Evolutionary conservation across 35 echinoderm and acorn worm species (phyloP), one percentile per base, ranked within the genome.

Genomic region (Ophioderma brevispina): DNA sequence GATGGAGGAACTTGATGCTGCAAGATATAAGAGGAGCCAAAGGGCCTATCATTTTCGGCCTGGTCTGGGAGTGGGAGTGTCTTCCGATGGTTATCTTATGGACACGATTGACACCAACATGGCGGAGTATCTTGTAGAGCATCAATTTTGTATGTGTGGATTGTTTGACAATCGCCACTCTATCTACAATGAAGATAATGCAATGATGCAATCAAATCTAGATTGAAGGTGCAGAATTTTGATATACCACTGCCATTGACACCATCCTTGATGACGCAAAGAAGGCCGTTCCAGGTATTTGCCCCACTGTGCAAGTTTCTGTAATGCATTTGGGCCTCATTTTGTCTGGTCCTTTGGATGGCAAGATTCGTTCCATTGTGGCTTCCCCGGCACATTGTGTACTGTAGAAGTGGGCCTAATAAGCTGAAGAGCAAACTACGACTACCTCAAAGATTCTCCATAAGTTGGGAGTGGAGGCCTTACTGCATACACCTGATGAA

Each of bases 401-500:
- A 46, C 90, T 40, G 80, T 94, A 32, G 40, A 2, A 52, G 87
- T 28, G 76, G 46, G 31, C 75, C 85, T 33, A 94, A 90, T 77
- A 38, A 90, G 40, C 49, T 75, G 34, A 80, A 83, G 49, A 64
- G 55, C 19, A 36, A 75, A 17, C 39, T 50, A 13, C 35, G 40
- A 1, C 82, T 90, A 8, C 79, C 90, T 23, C 50, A 64, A n/a
- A n/a, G 36, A 76, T 94, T 0, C 64, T 84, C 21, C 81, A 86
- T 14, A 88, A 81, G 31, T 82, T 94, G 21, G 92, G 92, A 2
- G 78, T 94, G 21, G 81, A 84, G 55, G 92, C 87, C 32, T 64
- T 94, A 33, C 82, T 32, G 81, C 92, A 36, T 94, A 94, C 82
- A 94, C 92, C n/a, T 37, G 92, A 94, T 80, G 88, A 94, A 10